Conservation (phyloP, 37 sponge, comb jelly and placozoan genomes). For the Ianthella basta region DNA sequence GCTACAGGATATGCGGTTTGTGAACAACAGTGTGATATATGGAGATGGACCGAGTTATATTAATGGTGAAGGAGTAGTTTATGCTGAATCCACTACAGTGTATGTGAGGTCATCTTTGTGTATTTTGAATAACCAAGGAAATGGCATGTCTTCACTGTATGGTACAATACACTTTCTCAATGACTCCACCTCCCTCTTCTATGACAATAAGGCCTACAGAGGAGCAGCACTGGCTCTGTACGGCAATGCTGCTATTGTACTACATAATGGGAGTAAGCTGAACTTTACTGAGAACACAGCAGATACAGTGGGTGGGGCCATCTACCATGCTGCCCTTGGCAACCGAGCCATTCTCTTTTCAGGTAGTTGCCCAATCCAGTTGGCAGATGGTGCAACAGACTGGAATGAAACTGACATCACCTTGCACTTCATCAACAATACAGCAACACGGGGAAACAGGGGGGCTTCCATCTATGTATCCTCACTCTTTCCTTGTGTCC, state of each 20-base stretch:
- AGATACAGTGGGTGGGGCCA: constrained; percentile 48
- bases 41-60: background rate
- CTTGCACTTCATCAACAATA: constrained; percentile 50
- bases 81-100: background rate
- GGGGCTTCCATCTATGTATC: constrained; percentile 54
- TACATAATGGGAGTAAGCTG: constrained; percentile 9
- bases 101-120: background rate
- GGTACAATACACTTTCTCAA: background rate
- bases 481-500: constrained; percentile 53
- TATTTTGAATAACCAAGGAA: background rate
- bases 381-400: constrained; percentile 2
- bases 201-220: background rate
- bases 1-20: background rate
- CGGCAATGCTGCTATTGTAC: constrained; percentile 24
- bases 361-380: constrained; percentile 50
- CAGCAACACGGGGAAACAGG: background rate
- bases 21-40: background rate
- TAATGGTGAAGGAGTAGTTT: constrained; percentile 21
- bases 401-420: constrained; percentile 34
- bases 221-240: constrained; percentile 35
- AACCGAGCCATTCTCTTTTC: constrained; percentile 12
- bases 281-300: constrained; percentile 49
- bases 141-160: background rate
- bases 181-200: background rate
- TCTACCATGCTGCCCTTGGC: constrained; percentile 37